Percentiles rank a stretch among this genome's conserved stretches.
These are phyloP conservation scores for Cladorhizidae sp. DNA, from an alignment of 37 sponge, comb jelly and placozoan genomes.

Conservation along the genomic window DNA sequence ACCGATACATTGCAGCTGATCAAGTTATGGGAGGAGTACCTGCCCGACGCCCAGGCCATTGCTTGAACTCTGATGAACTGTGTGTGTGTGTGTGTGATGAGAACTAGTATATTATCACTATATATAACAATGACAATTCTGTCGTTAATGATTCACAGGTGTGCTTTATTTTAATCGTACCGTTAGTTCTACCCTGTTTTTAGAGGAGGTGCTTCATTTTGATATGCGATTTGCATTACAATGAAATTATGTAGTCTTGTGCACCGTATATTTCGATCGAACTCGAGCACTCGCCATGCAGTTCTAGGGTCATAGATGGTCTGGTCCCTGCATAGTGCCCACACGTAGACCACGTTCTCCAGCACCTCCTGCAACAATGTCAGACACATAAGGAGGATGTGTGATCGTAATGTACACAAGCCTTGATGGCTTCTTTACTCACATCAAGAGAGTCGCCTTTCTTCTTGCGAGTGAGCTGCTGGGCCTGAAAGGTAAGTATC, in stretches of 20 bases:
- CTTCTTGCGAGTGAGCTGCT: conserved; percentile 57
- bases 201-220: no score
- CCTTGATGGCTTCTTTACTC: not conserved
- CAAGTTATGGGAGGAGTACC: conserved; percentile 74
- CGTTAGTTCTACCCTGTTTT: no score
- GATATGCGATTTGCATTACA: no score
- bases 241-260: no score
- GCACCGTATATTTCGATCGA: conserved; percentile 67
- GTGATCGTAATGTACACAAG: no score
- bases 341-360: conserved; percentile 83
- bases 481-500: conserved; percentile 74
- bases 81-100: not conserved
- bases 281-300: conserved; percentile 92
- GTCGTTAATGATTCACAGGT: not conserved
- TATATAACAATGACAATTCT: not conserved
- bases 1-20: conserved; percentile 81
- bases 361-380: conserved; percentile 31
- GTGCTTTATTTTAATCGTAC: no score
- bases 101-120: not conserved
- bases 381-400: not conserved
- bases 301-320: conserved; percentile 76
- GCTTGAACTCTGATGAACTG: not conserved
- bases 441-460: conserved; percentile 47
- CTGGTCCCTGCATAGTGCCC: conserved; percentile 93
- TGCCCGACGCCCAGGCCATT: conserved; percentile 85